These are phyloP conservation scores for Yasuhikotakia modesta DNA, from an alignment of 2,797 vertebrate genomes.

Conservation along the genomic window DNA sequence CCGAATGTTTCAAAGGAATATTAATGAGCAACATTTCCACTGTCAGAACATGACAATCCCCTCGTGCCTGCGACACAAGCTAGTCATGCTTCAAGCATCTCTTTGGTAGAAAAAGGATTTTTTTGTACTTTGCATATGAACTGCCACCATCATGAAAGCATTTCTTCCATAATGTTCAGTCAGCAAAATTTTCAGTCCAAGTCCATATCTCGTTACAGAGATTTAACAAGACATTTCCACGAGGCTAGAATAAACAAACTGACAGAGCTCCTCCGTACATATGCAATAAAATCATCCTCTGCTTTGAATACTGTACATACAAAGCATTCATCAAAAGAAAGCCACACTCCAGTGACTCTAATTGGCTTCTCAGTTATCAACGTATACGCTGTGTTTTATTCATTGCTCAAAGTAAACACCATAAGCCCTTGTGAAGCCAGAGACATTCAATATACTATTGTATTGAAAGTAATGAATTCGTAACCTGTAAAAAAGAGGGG, in stretches of 20 bases:
- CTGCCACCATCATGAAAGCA: slow-evolving; percentile 6
- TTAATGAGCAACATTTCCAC: slow-evolving; percentile 47
- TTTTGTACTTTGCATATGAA: slow-evolving; percentile 1
- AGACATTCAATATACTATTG: slow-evolving; percentile 73
- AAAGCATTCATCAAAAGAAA: slow-evolving; percentile 76
- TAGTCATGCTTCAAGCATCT: slow-evolving; percentile 27
- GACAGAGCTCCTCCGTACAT: slow-evolving; percentile 13
- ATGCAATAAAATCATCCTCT: slow-evolving; percentile 60
- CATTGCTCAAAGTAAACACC: slow-evolving; percentile 62
- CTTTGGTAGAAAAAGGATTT: neutral
- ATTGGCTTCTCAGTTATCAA: slow-evolving; percentile 78
- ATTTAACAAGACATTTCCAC: slow-evolving; percentile 31
- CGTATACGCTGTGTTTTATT: slow-evolving; percentile 69
- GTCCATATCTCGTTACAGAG: slow-evolving; percentile 28
- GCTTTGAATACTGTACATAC: slow-evolving; percentile 61
- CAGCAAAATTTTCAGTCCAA: slow-evolving; percentile 4
- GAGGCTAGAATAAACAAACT: slow-evolving; percentile 20
- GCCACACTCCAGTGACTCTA: slow-evolving; percentile 78
- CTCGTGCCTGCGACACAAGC: slow-evolving; percentile 1
- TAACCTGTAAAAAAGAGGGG: slow-evolving; percentile 28
- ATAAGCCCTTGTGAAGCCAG: slow-evolving; percentile 75
- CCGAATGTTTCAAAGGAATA: slow-evolving; percentile 48
- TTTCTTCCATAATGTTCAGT: slow-evolving; percentile 35
- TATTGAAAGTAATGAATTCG: slow-evolving; percentile 63
- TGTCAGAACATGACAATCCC: slow-evolving; percentile 46